phyloP scores from a whole-genome alignment of 2,888 invertebrate species.

The Phlogophora meticulosa region DNA sequence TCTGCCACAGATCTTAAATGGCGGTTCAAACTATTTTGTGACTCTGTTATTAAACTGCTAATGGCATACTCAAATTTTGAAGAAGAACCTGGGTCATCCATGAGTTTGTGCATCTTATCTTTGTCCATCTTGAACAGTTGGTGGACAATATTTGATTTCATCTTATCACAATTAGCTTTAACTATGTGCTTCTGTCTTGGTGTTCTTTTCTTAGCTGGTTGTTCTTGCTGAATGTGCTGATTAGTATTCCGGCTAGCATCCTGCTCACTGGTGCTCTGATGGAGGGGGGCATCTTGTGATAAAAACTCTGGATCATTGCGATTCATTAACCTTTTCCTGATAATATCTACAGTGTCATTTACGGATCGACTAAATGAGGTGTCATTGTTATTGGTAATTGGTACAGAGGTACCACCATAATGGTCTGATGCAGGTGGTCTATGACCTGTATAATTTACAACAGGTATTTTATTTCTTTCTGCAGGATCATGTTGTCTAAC shows the following conservation, averaged over 20 bases:
- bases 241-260: constrained; percentile 59
- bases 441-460: constrained; percentile 80
- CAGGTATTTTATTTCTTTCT: constrained; percentile 72
- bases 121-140: constrained; percentile 90
- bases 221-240: constrained; percentile 72
- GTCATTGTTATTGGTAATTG: constrained; percentile 80
- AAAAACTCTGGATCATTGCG: constrained; percentile 78
- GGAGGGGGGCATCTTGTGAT: constrained; percentile 63
- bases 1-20: constrained; percentile 87
- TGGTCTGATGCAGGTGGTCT: constrained; percentile 88
- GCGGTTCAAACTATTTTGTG: constrained; percentile 86
- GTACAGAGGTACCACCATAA: constrained; percentile 79
- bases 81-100: constrained; percentile 89
- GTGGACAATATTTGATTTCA: constrained; percentile 88
- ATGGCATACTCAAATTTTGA: constrained; percentile 90
- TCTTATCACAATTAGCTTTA: constrained; percentile 84
- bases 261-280: constrained; percentile 66
- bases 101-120: constrained; percentile 86
- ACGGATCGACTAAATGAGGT: constrained; percentile 83
- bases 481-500: constrained; percentile 67
- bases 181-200: constrained; percentile 74
- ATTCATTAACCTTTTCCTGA: constrained; percentile 81
- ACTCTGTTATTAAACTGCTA: constrained; percentile 87
- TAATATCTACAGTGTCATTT: constrained; percentile 87
- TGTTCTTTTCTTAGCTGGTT: constrained; percentile 75